These are phyloP conservation scores for Eupleurogrammus muticus DNA, from an alignment of 2,797 vertebrate genomes.

Conservation along the genomic window DNA sequence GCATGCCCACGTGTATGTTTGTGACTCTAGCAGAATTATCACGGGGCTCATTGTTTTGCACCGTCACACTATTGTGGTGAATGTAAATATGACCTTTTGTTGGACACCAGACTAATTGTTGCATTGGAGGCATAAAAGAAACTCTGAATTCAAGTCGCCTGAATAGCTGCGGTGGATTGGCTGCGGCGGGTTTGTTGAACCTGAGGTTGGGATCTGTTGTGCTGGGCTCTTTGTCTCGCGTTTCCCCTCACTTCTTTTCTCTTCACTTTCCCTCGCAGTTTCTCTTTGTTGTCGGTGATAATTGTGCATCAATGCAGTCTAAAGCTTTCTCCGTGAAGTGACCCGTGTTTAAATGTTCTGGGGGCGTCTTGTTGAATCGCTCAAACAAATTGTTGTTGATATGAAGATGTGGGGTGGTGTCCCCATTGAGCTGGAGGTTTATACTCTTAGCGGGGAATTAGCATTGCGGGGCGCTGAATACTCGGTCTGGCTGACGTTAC, in stretches of 20 bases:
- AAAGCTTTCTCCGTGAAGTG: slow-evolving; percentile 73
- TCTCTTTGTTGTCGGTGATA: slow-evolving; percentile 70
- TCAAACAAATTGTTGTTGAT: slow-evolving; percentile 77
- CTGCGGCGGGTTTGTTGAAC: slow-evolving; percentile 73
- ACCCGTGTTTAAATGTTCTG: slow-evolving; percentile 76
- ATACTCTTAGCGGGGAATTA: slow-evolving; percentile 47
- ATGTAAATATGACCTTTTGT: slow-evolving; percentile 61
- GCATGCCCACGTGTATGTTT: slow-evolving; percentile 15
- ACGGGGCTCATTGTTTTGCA: slow-evolving; percentile 16
- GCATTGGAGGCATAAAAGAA: slow-evolving; percentile 44
- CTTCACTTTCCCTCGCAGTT: slow-evolving; percentile 58
- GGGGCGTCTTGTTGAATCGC: slow-evolving; percentile 63
- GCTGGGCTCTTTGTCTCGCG: slow-evolving; percentile 65
- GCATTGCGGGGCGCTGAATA: slow-evolving; percentile 21
- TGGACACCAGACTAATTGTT: slow-evolving; percentile 47
- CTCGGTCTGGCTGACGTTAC: slow-evolving; percentile 50
- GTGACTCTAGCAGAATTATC: slow-evolving; percentile 41
- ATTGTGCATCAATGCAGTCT: slow-evolving; percentile 71
- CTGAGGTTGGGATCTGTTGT: slow-evolving; percentile 73
- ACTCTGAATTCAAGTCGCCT: slow-evolving; percentile 37
- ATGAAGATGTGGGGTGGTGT: slow-evolving; percentile 73
- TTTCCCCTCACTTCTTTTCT: slow-evolving; percentile 74
- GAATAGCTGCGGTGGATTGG: slow-evolving; percentile 64
- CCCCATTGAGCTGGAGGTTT: slow-evolving; percentile 56
- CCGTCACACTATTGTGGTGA: slow-evolving; percentile 39